Base-by-base conservation (phyloP, 2,113 vertebrate species). In the Fulmarus glacialis region DNA sequence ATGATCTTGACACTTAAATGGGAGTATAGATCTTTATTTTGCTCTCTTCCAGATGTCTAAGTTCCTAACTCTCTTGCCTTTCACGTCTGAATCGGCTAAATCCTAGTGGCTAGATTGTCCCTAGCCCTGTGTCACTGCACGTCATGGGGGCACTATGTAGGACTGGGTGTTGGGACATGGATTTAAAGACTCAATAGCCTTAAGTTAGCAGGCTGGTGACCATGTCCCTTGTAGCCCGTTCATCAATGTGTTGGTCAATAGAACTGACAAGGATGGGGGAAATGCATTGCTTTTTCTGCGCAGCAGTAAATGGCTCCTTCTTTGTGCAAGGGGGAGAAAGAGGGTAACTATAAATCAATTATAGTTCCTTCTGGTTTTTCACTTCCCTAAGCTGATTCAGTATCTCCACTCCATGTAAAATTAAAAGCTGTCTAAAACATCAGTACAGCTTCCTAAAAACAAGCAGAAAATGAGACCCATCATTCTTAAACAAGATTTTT, bases 111-210 rank as follows among this genome's bases (percentile, higher is more conserved):
- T 87, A 16, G 18, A 15, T 47, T 90, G 78, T 79, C 29, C 34
- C n/a, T 82, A 74, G 9, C 22, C 1, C 0, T 3, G 8, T 50
- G 50, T 58, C 34, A 26, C 85, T 82, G 55, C 32, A 20, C 2
- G 2, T 34, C 82, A 24, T 55, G 12, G 24, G 42, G 36, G 8
- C 48, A 67, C 23, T 40, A 11, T 52, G 24, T 30, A 68, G 45
- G 23, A 50, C 21, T 67, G 50, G 7, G 13, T 75, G 15, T 12
- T 66, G 38, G 27, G 53, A 52, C 26, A 14, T 63, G 27, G 53
- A 38, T 80, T 75, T 75, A 59, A 79, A 66, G 38, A n/a, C 43
- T 94, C n/a, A 18, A 19, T 79, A 64, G 34, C 21, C 55, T 40
- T 66, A 42, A 50, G 8, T 48, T 48, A 91, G 38, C 8, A 77